These are phyloP conservation scores for Acrobasis consociella DNA, from an alignment of 2,888 invertebrate species.

Conservation along the genomic window DNA sequence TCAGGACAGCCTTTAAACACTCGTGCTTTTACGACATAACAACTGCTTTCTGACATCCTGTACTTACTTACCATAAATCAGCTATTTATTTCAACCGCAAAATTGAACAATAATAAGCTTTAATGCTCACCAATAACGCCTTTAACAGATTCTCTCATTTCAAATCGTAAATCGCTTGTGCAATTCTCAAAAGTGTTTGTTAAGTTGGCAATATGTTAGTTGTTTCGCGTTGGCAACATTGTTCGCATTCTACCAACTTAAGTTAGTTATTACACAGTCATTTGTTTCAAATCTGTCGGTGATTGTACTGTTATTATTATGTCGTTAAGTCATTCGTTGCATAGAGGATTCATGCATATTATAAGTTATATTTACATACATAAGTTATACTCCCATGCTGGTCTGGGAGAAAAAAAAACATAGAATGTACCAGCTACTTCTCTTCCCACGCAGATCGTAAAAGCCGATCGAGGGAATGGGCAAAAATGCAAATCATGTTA, in stretches of 20 bases:
- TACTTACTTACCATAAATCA: slow-evolving; percentile 21
- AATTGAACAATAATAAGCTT: slow-evolving; percentile 17
- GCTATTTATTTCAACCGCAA: slow-evolving; percentile 5
- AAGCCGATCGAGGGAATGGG: no score
- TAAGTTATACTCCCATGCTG: no score
- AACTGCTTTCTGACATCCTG: slow-evolving; percentile 17
- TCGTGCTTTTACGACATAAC: slow-evolving; percentile 15
- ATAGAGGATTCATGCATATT: background rate
- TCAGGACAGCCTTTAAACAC: slow-evolving; percentile 18
- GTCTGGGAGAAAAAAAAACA: no score
- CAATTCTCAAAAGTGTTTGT: slow-evolving; percentile 17
- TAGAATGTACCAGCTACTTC: no score
- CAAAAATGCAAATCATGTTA: no score
- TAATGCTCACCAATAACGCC: slow-evolving; percentile 1
- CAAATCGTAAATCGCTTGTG: slow-evolving; percentile 14
- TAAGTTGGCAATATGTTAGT: slow-evolving; percentile 18
- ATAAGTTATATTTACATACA: no score
- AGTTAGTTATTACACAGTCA: slow-evolving; percentile 16
- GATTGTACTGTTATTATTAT: slow-evolving; percentile 14
- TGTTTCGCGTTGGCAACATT: slow-evolving; percentile 20
- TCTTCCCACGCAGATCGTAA: no score
- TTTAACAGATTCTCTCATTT: background rate
- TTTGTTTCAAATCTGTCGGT: slow-evolving; percentile 15
- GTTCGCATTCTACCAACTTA: slow-evolving; percentile 20
- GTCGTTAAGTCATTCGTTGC: slow-evolving; percentile 13